Evolutionary conservation across 2,888 invertebrate species (phyloP).

Genomic region (Chalcis sispes): DNA sequence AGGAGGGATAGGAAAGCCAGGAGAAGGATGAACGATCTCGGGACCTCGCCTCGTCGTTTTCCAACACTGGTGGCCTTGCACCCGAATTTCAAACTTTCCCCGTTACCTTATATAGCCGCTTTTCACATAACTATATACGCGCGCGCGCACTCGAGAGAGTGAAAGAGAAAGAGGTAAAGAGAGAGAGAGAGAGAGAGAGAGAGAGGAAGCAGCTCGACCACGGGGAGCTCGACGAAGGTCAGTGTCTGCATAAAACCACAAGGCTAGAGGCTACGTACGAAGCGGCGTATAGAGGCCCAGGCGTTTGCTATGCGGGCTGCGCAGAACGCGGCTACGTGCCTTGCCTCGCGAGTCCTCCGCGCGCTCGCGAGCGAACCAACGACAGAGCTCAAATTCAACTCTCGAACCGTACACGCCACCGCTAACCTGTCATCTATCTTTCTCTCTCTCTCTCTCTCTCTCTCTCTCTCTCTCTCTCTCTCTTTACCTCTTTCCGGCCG

Average conservation of each 20-base stretch:
- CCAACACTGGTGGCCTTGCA: slow-evolving; percentile 73
- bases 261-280: slow-evolving; percentile 67
- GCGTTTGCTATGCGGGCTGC: slow-evolving; percentile 75
- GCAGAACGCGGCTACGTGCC: slow-evolving; percentile 73
- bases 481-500: background rate
- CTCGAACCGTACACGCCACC: slow-evolving; percentile 42
- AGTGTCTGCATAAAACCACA: slow-evolving; percentile 76
- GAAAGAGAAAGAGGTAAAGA: slow-evolving; percentile 1
- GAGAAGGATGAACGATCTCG: too few relatives aligned
- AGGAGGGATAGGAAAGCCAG: too few relatives aligned
- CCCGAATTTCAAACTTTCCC: slow-evolving; percentile 74
- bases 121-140: slow-evolving; percentile 56
- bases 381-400: slow-evolving; percentile 71
- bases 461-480: slow-evolving; percentile 31
- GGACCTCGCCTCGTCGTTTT: slow-evolving; percentile 19
- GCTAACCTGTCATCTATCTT: too few relatives aligned
- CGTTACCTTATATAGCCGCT: slow-evolving; percentile 64
- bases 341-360: slow-evolving; percentile 71
- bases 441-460: slow-evolving; percentile 61
- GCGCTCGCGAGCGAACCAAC: background rate
- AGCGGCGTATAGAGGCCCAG: slow-evolving; percentile 59
- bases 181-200: slow-evolving; percentile 14
- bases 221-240: slow-evolving; percentile 71
- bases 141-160: slow-evolving; percentile 24
- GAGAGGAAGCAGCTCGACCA: slow-evolving; percentile 12